Conservation (phyloP, 2,888 invertebrate genomes). For the Atethmia centrago region DNA sequence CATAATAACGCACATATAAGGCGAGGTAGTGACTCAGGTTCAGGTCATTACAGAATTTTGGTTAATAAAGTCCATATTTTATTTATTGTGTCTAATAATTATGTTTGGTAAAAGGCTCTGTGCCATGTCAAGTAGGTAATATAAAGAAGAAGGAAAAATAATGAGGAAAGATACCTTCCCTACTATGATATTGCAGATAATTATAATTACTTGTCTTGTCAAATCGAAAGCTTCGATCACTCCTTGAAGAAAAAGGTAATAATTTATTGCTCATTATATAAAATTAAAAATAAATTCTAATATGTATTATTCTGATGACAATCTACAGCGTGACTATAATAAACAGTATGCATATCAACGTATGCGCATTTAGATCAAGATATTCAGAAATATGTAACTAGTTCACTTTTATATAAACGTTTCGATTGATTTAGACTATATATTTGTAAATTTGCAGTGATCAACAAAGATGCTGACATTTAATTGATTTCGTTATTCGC, state of each 20-base stretch:
- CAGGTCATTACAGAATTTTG: conserved; percentile 44
- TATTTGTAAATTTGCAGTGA: conserved; percentile 52
- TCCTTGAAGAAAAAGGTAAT: background rate
- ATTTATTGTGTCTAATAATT: conserved; percentile 28
- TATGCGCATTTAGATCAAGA: conserved; percentile 59
- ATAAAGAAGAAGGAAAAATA: background rate
- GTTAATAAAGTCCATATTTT: conserved; percentile 39
- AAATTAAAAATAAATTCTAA: too few species aligned
- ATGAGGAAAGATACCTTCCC: background rate
- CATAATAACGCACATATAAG: conserved; percentile 59
- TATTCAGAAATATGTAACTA: conserved; percentile 65
- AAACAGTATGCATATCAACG: conserved; percentile 28
- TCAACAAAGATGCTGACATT: conserved; percentile 49
- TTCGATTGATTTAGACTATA: conserved; percentile 56
- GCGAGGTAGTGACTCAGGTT: conserved; percentile 65
- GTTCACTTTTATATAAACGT: conserved; percentile 55
- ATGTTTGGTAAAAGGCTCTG: background rate
- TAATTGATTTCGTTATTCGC: conserved; percentile 58
- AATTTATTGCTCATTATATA: background rate
- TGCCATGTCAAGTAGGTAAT: background rate
- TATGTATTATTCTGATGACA: background rate
- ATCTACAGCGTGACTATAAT: conserved; percentile 21
- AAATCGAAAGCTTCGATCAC: background rate
- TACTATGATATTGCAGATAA: background rate
- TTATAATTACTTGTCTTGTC: too few species aligned